These are phyloP conservation scores for Anomalospiza imberbis DNA, from an alignment of 2,797 vertebrate species.

Conservation along the genomic window DNA sequence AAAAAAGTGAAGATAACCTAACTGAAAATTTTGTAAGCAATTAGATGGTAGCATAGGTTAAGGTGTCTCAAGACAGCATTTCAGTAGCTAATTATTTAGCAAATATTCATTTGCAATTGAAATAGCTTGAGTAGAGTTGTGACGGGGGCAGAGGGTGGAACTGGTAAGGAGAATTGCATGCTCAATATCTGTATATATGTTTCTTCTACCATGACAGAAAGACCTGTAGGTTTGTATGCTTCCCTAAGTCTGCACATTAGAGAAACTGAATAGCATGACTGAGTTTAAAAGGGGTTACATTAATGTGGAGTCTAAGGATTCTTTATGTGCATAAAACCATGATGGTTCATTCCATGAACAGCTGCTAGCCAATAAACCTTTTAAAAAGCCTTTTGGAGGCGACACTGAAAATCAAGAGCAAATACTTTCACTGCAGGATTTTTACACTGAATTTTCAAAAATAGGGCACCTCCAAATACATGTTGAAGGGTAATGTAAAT, in stretches of 20 bases:
- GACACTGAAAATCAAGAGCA: background rate
- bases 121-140: background rate
- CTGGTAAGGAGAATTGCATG: background rate
- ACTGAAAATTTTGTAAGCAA: background rate
- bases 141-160: background rate
- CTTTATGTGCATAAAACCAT: conserved; percentile 46
- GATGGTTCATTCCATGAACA: conserved; percentile 15
- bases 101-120: background rate
- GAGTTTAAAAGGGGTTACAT: conserved; percentile 23
- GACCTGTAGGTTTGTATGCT: background rate
- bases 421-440: background rate
- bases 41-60: background rate
- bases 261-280: conserved; percentile 25
- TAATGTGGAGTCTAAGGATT: conserved; percentile 34
- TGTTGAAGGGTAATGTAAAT: background rate
- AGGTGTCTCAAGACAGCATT: background rate
- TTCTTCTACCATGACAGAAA: background rate
- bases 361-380: conserved; percentile 28
- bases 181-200: background rate
- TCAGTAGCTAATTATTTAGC: background rate
- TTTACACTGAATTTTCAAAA: background rate
- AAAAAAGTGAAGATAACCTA: background rate
- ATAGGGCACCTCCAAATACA: background rate
- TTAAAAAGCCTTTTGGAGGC: conserved; percentile 4
- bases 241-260: background rate